Percentiles rank a stretch among this genome's conserved stretches.
These are phyloP conservation scores for Dromococcyx pavoninus DNA, from an alignment of 2,797 vertebrate species.

Conservation along the genomic window DNA sequence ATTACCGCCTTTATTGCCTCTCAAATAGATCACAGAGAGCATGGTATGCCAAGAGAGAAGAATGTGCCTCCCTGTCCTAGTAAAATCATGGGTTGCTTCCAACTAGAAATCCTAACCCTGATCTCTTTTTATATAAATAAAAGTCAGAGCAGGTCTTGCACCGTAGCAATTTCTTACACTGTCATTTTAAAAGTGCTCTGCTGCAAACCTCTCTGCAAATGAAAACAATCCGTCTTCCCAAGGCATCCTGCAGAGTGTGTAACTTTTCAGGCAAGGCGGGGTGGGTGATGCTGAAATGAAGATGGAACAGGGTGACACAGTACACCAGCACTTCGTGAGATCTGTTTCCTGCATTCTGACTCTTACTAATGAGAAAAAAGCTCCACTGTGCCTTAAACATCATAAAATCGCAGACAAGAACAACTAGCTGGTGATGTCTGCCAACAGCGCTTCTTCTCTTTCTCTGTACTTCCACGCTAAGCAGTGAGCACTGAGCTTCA, in stretches of 20 bases:
- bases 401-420: not conserved
- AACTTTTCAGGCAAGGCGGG: slow-evolving; percentile 48
- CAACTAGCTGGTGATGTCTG: not conserved
- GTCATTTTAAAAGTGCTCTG: slow-evolving; percentile 63
- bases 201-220: slow-evolving; percentile 60
- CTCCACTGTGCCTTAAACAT: not conserved
- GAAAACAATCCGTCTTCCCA: slow-evolving; percentile 60
- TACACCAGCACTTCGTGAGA: slow-evolving; percentile 13
- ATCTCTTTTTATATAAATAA: slow-evolving; percentile 69
- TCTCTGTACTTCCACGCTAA: not conserved
- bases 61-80: slow-evolving; percentile 51
- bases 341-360: slow-evolving; percentile 50
- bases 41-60: slow-evolving; percentile 55
- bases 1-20: slow-evolving; percentile 61
- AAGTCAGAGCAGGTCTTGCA: slow-evolving; percentile 63
- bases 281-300: slow-evolving; percentile 62
- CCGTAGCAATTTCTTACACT: slow-evolving; percentile 59
- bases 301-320: slow-evolving; percentile 41
- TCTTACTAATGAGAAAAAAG: slow-evolving; percentile 47
- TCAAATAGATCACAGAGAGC: slow-evolving; percentile 59
- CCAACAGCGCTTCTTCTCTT: not conserved
- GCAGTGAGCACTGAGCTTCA: not conserved
- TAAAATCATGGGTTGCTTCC: slow-evolving; percentile 65
- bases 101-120: slow-evolving; percentile 64
- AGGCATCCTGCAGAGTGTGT: slow-evolving; percentile 48